Conservation (phyloP, 37 sponge, comb jelly and placozoan species). For the Tethya wilhelma region DNA sequence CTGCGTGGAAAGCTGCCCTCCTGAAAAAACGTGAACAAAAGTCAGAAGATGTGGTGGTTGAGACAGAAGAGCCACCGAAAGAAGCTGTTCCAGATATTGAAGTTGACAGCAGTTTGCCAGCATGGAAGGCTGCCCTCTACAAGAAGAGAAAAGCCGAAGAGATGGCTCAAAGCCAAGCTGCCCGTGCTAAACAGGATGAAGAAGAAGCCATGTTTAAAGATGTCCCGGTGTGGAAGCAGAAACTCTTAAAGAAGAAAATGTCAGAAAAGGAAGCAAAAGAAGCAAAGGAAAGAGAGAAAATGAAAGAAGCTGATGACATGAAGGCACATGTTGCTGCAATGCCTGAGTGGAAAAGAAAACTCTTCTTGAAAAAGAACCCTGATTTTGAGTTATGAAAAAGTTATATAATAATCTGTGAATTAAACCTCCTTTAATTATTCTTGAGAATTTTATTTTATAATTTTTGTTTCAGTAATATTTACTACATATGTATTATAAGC, state of each 20-base stretch:
- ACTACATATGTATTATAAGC: too few species aligned
- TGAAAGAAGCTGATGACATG: conserved; percentile 32
- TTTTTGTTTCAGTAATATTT: too few species aligned
- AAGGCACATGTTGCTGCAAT: conserved; percentile 71
- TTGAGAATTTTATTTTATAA: too few species aligned
- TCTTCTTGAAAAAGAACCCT: conserved; percentile 74
- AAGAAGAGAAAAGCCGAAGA: conserved; percentile 42
- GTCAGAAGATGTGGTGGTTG: background rate
- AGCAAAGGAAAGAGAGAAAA: conserved; percentile 12
- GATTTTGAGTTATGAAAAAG: background rate
- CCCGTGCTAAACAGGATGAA: conserved; percentile 4
- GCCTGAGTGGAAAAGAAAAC: conserved; percentile 86
- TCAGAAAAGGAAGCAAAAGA: conserved; percentile 26
- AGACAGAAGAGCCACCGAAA: background rate
- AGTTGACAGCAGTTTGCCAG: conserved; percentile 50
- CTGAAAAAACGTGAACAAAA: conserved; percentile 55
- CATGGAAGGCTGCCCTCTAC: conserved; percentile 70
- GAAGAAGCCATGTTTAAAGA: conserved; percentile 35
- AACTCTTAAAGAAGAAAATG: conserved; percentile 65
- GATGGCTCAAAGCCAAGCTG: background rate
- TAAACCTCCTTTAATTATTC: too few species aligned
- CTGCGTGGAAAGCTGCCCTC: conserved; percentile 75
- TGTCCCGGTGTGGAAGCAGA: conserved; percentile 78
- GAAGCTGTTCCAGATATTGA: background rate
- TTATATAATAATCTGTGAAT: background rate